Conservation (phyloP, 1,140 invertebrate genomes). For the Tetramorium alpestre region DNA sequence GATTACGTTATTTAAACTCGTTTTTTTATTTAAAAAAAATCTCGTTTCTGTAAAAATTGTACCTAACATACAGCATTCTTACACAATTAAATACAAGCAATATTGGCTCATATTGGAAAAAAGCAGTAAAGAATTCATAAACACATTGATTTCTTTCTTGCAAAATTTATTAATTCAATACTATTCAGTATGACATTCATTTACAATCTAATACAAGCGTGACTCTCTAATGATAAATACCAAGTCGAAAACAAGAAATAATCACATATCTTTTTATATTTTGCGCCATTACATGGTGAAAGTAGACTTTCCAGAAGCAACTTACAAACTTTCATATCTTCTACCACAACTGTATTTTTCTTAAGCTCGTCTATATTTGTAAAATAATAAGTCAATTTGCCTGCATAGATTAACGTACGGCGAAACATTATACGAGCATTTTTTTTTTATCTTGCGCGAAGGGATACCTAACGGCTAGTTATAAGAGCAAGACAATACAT, state of each 20-base stretch:
- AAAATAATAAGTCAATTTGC: constrained; percentile 31
- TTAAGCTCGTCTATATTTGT: constrained; percentile 21
- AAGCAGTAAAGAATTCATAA: constrained; percentile 11
- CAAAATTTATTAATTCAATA: constrained; percentile 52
- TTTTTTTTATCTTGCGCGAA: background rate
- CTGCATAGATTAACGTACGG: constrained; percentile 19
- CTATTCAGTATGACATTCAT: constrained; percentile 26
- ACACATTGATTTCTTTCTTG: constrained; percentile 16
- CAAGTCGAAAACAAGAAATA: constrained; percentile 15
- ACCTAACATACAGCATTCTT: background rate
- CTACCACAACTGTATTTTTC: background rate
- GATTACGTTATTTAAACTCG: background rate
- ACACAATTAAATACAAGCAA: background rate
- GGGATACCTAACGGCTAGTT: constrained; percentile 56
- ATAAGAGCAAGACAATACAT: constrained; percentile 67
- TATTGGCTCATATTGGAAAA: background rate
- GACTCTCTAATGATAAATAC: constrained; percentile 13
- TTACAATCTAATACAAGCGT: constrained; percentile 32
- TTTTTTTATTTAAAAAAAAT: background rate
- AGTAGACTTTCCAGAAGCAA: constrained; percentile 31
- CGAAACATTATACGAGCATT: constrained; percentile 21
- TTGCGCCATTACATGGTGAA: constrained; percentile 18
- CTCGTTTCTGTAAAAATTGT: background rate
- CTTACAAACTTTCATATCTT: constrained; percentile 32
- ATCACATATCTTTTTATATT: constrained; percentile 37